Evolutionary conservation across 2,113 vertebrate species (phyloP).

Genomic region (Piprites chloris): DNA sequence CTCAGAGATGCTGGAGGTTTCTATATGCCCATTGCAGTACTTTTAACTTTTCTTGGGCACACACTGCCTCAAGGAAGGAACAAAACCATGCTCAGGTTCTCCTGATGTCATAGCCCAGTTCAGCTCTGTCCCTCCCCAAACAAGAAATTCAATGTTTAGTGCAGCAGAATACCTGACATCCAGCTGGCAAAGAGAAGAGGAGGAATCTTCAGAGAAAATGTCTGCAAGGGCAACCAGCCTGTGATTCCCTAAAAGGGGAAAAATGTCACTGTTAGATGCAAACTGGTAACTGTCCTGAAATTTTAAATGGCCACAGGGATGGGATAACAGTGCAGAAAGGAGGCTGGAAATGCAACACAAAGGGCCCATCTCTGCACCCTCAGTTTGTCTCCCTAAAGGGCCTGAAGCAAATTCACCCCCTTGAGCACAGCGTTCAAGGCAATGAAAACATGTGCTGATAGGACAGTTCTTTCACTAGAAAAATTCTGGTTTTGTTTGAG

Average conservation of each 20-base stretch:
- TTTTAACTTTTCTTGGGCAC: neutral
- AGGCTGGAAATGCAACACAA: neutral
- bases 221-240: conserved; percentile 81
- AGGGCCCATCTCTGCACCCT: neutral
- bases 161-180: conserved; percentile 82
- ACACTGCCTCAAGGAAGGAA: neutral
- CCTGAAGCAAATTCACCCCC: neutral
- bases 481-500: neutral
- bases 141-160: neutral
- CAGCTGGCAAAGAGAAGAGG: conserved; percentile 78
- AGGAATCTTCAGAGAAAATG: conserved; percentile 82
- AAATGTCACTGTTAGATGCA: neutral
- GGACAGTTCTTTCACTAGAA: neutral
- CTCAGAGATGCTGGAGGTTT: neutral
- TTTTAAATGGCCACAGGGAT: neutral
- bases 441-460: neutral
- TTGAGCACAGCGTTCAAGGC: neutral
- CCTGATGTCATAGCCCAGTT: neutral
- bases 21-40: neutral
- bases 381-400: neutral
- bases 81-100: neutral
- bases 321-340: neutral
- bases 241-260: conserved; percentile 76
- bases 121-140: neutral
- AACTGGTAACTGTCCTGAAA: neutral